phyloP scores from a whole-genome alignment of 2,888 invertebrate species.

The Nemapogon koenigi region DNA sequence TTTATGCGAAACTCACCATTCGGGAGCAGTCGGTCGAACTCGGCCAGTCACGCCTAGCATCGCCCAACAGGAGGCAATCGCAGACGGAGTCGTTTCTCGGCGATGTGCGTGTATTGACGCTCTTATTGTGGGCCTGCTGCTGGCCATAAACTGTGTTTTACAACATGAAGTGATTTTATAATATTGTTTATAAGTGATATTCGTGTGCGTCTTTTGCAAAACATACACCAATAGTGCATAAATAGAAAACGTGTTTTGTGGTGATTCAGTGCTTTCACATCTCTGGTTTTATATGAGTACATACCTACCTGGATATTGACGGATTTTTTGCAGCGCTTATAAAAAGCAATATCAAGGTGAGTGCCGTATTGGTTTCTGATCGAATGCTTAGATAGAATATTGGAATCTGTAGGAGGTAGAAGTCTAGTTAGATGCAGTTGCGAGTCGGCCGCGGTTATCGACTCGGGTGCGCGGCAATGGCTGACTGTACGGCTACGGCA shows the following conservation, averaged over 20 bases:
- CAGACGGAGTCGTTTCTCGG: constrained; percentile 59
- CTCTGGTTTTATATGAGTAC: constrained; percentile 2
- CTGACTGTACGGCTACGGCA: constrained; percentile 36
- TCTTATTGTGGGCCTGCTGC: constrained; percentile 52
- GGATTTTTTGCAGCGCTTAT: constrained; percentile 9
- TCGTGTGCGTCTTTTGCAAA: constrained; percentile 44
- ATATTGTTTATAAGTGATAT: constrained; percentile 44
- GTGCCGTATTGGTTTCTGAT: constrained; percentile 26
- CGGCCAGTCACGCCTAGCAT: constrained; percentile 61
- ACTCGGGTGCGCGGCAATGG: constrained; percentile 62
- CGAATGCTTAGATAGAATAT: constrained; percentile 12
- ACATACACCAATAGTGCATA: too few relatives aligned
- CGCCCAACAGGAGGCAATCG: constrained; percentile 62
- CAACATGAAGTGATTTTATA: constrained; percentile 50
- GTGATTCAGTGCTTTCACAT: constrained; percentile 45
- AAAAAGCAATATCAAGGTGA: constrained; percentile 29
- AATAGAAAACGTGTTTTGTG: constrained; percentile 41
- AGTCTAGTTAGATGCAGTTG: constrained; percentile 51
- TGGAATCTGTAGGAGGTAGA: constrained; percentile 33
- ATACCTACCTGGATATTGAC: too few relatives aligned
- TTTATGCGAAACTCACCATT: constrained; percentile 21
- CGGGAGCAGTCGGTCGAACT: constrained; percentile 21
- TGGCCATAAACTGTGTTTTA: constrained; percentile 35
- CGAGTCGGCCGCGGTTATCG: constrained; percentile 61
- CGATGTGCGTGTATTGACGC: constrained; percentile 61